Evolutionary conservation across 2,797 vertebrate species (phyloP).

Genomic region (Uromys caudimaculatus): DNA sequence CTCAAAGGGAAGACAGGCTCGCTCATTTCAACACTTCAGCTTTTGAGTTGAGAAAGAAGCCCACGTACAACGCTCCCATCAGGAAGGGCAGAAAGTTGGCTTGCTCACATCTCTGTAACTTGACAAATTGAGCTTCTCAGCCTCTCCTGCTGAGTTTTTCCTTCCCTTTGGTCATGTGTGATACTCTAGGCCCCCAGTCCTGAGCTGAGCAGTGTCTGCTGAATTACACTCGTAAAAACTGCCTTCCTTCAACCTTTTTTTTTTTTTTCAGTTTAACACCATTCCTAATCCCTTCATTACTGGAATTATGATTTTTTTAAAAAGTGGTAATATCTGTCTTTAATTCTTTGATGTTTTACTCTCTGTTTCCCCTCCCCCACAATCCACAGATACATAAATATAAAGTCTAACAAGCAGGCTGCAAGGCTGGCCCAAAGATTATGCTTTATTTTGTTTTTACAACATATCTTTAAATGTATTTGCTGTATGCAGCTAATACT

Average conservation of each 20-base stretch:
- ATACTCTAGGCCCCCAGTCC: not conserved
- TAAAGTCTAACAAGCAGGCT: not conserved
- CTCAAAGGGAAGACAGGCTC: not conserved
- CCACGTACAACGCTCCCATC: not conserved
- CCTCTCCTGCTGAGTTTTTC: not conserved
- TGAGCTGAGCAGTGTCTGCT: not conserved
- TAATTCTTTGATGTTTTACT: not conserved
- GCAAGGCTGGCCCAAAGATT: not conserved
- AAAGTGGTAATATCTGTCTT: not conserved
- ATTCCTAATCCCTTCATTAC: not conserved
- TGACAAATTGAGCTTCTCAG: not conserved
- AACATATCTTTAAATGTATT: not conserved
- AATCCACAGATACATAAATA: not conserved
- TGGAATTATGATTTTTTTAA: not conserved
- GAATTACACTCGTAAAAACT: not conserved
- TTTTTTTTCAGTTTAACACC: not conserved
- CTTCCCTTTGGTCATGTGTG: not conserved
- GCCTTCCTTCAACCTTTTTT: not conserved
- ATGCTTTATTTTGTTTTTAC: not conserved
- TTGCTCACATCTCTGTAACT: not conserved
- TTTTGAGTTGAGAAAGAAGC: not conserved
- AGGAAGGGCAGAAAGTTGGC: not conserved
- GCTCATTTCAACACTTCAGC: not conserved
- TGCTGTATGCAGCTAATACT: not conserved
- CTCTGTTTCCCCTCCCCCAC: not conserved